Evolutionary conservation across 2,888 invertebrate genomes (phyloP), one percentile per base, ranked within the genome.

Genomic region (Hemistola chrysoprasaria): DNA sequence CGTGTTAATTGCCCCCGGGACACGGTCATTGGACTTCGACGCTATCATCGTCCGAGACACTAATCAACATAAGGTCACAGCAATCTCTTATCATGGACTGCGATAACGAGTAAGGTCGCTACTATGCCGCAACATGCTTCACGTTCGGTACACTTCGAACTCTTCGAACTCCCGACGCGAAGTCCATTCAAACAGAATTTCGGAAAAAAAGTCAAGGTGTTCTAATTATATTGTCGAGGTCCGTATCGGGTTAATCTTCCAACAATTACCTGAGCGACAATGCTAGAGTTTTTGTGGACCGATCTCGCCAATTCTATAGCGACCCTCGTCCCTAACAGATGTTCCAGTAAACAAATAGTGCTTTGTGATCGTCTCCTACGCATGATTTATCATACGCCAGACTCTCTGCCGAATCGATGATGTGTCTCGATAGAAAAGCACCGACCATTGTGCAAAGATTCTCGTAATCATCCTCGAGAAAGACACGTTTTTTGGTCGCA

Each of bases 161-260:
- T 40, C 6, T 31, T 11, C 53, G 48, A 58, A 53, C 51, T 51
- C 47, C 53, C 47, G 59, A 60, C 55, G 55, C 56, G 52, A 56
- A 58, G 61, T 71, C 66, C 62, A 67, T 65, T 53, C 61, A 39
- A 31, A 30, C 32, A 56, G 40, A 56, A 54, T 50, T 53, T 59
- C 38, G 29, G 56, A 58, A 65, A 71, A 74, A 79, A 78, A 65
- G 55, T 71, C 81, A 87, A 86, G 86, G 84, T 85, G 85, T 81
- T 77, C 76, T 58, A 61, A 66, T 71, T 71, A 68, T 70, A 80
- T 80, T 78, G 72, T 77, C 55, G 56, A 53, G 61, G 43, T 59
- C 66, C 70, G 71, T 78, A 80, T 83, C 86, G 84, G 86, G 85
- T 87, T 87, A 85, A 88, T 86, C 83, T 85, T 72, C 59, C 62